A percentile compares a stretch with the other conserved stretches of the same genome.
These are phyloP conservation scores for Cochlearius cochlearius DNA, from an alignment of 2,113 vertebrate genomes.

Conservation along the genomic window DNA sequence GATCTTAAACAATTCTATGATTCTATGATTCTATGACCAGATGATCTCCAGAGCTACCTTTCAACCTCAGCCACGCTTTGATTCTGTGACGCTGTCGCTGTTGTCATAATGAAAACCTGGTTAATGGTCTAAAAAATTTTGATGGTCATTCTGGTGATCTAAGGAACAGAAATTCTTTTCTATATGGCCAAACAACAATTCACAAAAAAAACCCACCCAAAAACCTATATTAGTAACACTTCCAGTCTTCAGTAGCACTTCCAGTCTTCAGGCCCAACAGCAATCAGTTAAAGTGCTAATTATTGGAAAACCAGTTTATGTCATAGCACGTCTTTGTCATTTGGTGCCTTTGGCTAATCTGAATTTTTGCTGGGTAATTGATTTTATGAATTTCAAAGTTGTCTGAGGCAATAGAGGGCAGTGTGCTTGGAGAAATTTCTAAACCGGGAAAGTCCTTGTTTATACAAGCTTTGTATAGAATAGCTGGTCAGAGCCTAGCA, in stretches of 20 bases:
- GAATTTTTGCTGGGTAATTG: neutral
- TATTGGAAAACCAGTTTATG: neutral
- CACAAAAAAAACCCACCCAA: no score
- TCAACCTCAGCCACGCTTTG: neutral
- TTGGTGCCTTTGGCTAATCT: neutral
- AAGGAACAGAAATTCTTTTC: neutral
- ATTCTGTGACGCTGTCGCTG: neutral
- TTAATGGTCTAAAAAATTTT: neutral
- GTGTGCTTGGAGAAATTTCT: neutral
- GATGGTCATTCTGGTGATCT: neutral
- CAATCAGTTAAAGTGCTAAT: neutral
- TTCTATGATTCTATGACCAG: no score
- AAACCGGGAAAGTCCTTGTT: neutral
- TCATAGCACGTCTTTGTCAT: rapidly evolving
- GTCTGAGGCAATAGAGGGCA: neutral
- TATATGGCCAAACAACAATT: neutral
- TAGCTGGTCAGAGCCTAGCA: neutral
- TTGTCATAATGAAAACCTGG: neutral
- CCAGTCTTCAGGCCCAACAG: neutral
- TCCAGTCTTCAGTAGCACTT: neutral
- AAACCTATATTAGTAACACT: neutral
- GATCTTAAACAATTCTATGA: no score
- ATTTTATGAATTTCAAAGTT: neutral
- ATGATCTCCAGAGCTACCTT: neutral
- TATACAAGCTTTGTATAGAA: neutral